Percentiles rank a stretch among this genome's conserved stretches.
These are phyloP conservation scores for Chlorops oryzae DNA, from an alignment of 1,140 invertebrate species.

Conservation along the genomic window DNA sequence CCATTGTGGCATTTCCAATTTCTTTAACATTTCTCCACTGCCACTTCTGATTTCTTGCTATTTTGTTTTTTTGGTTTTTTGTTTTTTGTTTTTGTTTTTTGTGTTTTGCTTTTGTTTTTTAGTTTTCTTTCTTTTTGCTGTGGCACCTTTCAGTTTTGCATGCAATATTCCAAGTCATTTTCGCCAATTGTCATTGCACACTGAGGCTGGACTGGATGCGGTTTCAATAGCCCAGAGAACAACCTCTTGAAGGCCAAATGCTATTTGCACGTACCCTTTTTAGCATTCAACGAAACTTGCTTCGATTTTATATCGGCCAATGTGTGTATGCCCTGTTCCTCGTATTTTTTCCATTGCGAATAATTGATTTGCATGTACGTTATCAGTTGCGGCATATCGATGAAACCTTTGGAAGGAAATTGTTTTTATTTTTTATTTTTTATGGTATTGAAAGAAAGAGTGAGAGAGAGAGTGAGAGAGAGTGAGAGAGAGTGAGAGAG, in stretches of 20 bases:
- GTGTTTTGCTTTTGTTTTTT: background rate
- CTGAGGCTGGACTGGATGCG: constrained; percentile 37
- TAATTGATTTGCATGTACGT: constrained; percentile 80
- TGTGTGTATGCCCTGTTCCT: constrained; percentile 66
- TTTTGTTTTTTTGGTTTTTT: too few relatives aligned
- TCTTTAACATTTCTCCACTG: too few relatives aligned
- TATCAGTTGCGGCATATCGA: constrained; percentile 86
- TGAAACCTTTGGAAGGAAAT: too few relatives aligned
- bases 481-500: too few relatives aligned
- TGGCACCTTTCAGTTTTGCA: constrained; percentile 8
- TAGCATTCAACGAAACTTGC: constrained; percentile 34
- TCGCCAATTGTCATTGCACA: constrained; percentile 42
- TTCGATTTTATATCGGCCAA: constrained; percentile 58
- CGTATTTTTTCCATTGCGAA: constrained; percentile 80
- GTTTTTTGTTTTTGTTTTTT: background rate
- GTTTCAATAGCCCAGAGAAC: constrained; percentile 42
- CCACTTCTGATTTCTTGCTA: too few relatives aligned
- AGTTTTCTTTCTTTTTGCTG: constrained; percentile 7
- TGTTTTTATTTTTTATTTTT: too few relatives aligned
- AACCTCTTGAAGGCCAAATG: constrained; percentile 44
- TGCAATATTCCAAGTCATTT: constrained; percentile 33
- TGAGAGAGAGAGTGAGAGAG: too few relatives aligned
- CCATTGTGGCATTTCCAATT: too few relatives aligned
- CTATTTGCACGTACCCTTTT: constrained; percentile 41
- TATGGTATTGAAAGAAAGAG: too few relatives aligned